Evolutionary conservation across 2,113 vertebrate species (phyloP).

Genomic region (Zingel zingel): DNA sequence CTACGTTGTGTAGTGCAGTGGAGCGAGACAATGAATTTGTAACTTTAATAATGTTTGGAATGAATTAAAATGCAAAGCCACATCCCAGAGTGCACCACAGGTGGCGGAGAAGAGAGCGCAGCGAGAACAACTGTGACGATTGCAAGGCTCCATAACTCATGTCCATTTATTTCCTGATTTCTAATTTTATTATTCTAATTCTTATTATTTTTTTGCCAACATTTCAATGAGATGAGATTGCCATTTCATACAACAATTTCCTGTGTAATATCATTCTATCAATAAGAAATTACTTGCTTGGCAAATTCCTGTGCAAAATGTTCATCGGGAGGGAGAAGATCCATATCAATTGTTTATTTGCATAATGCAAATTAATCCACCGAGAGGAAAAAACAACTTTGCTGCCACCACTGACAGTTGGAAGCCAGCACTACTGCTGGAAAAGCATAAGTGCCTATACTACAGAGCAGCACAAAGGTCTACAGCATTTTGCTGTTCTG

Average conservation of each 20-base stretch:
- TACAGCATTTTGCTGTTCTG: conserved; percentile 23
- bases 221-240: conserved; percentile 63
- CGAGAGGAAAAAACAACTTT: conserved; percentile 57
- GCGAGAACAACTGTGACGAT: conserved; percentile 38
- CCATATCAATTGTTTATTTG: conserved; percentile 78
- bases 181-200: conserved; percentile 62
- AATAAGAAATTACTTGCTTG: conserved; percentile 85
- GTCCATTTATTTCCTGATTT: conserved; percentile 64
- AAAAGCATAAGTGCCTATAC: conserved; percentile 61
- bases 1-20: conserved; percentile 47
- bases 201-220: conserved; percentile 51
- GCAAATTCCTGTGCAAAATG: conserved; percentile 80
- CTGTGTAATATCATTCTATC: conserved; percentile 79
- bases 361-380: conserved; percentile 78
- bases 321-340: conserved; percentile 77
- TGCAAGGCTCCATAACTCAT: conserved; percentile 45
- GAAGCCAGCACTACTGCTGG: conserved; percentile 59
- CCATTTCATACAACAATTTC: conserved; percentile 80
- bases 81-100: conserved; percentile 65
- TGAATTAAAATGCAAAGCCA: conserved; percentile 76
- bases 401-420: conserved; percentile 68
- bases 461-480: conserved; percentile 63
- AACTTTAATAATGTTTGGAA: conserved; percentile 76
- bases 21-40: conserved; percentile 71
- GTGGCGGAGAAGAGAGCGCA: conserved; percentile 45